Conservation (phyloP, 2,113 vertebrate genomes). For the Rhineura floridana region DNA sequence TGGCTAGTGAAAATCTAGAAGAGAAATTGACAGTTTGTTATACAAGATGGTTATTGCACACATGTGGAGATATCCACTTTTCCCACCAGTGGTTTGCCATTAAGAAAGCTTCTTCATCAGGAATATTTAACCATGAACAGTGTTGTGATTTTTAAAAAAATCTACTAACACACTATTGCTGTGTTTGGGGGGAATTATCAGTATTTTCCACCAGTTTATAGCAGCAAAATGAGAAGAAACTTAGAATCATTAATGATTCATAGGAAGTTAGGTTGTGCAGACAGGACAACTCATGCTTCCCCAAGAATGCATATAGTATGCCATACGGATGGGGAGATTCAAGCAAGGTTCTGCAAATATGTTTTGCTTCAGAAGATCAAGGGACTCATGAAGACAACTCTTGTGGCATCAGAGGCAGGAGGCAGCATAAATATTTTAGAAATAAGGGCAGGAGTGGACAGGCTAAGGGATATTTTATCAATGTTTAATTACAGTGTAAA, state of each 20-base stretch:
- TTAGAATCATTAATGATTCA: conserved; percentile 20
- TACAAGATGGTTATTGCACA: not conserved
- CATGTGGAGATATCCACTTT: too few species aligned
- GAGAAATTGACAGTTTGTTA: not conserved
- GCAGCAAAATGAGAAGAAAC: not conserved
- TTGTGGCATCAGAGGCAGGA: not conserved
- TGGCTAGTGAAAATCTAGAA: not conserved
- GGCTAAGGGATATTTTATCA: not conserved
- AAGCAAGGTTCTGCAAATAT: not conserved
- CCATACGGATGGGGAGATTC: not conserved
- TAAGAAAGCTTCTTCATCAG: not conserved
- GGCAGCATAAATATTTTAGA: too few species aligned
- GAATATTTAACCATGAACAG: not conserved
- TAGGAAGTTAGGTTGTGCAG: not conserved
- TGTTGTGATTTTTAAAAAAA: not conserved
- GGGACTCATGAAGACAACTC: not conserved
- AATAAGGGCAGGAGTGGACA: not conserved
- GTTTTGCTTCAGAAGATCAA: not conserved
- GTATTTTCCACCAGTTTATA: conserved; percentile 10
- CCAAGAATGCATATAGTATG: not conserved
- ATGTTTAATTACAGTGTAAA: not conserved
- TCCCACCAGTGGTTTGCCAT: not conserved
- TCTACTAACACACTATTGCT: not conserved
- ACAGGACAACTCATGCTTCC: not conserved
- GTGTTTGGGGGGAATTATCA: conserved; percentile 2